A percentile compares a stretch with the other conserved stretches of the same genome.
phyloP scores from a whole-genome alignment of 1,140 invertebrate species.

The silkworm (Bombyx mori) region DNA sequence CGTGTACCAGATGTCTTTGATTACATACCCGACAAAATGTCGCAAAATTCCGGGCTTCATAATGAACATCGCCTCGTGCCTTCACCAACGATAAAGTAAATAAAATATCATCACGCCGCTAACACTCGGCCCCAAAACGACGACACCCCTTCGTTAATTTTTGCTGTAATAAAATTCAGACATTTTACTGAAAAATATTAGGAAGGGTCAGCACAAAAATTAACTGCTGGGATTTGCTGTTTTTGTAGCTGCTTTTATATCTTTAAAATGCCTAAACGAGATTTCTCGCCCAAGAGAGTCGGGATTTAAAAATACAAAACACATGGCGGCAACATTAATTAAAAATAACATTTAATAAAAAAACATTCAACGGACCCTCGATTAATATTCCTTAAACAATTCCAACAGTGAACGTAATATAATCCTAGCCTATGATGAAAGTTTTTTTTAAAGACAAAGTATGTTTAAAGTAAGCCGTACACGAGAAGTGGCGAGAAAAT shows the following conservation, averaged over 20 bases:
- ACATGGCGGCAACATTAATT: conserved; percentile 46
- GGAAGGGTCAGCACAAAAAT: conserved; percentile 32
- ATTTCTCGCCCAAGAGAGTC: conserved; percentile 23
- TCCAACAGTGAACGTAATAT: no score
- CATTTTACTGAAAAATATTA: conserved; percentile 54
- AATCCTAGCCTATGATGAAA: conserved; percentile 2
- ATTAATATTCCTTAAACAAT: no score
- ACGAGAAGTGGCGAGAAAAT: conserved; percentile 29
- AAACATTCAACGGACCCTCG: conserved; percentile 27
- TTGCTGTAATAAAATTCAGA: conserved; percentile 54
- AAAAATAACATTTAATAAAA: conserved; percentile 44
- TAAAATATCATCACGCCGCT: conserved; percentile 59
- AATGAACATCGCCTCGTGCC: conserved; percentile 35
- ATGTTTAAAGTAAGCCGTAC: conserved; percentile 26
- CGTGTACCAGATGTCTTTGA: conserved; percentile 63
- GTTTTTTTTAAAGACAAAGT: conserved; percentile 25
- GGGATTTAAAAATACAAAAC: conserved; percentile 44
- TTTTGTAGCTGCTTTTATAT: conserved; percentile 27
- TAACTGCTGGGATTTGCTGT: conserved; percentile 52
- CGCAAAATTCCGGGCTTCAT: conserved; percentile 52
- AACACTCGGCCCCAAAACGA: conserved; percentile 38
- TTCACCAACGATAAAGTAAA: conserved; percentile 47
- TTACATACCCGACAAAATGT: conserved; percentile 59
- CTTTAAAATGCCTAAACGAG: conserved; percentile 45
- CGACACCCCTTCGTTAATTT: conserved; percentile 44